A percentile compares a stretch with the other conserved stretches of the same genome.
Conservation (phyloP, 2,113 vertebrate species). For the Petromus typicus region DNA sequence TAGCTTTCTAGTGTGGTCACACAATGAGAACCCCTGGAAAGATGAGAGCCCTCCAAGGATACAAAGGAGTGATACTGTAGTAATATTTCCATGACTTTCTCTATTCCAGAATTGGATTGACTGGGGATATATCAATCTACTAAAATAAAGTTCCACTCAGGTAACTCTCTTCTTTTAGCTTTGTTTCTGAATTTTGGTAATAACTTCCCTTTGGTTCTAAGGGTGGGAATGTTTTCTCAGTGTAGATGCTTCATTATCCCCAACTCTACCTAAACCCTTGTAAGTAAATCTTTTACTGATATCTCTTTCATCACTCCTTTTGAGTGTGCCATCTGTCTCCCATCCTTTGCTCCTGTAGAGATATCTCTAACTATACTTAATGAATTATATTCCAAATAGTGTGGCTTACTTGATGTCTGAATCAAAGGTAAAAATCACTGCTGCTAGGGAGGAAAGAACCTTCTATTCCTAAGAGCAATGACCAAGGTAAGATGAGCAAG, state of each 20-base stretch:
- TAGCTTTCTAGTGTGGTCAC: slow-evolving; percentile 23
- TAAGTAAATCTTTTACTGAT: slow-evolving; percentile 58
- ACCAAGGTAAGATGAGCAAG: not conserved
- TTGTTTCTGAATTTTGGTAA: slow-evolving; percentile 48
- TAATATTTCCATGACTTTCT: slow-evolving; percentile 9
- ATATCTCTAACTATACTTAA: slow-evolving; percentile 25
- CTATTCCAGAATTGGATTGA: not conserved
- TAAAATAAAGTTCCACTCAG: not conserved
- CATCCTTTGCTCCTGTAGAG: not conserved
- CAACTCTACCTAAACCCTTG: slow-evolving; percentile 31
- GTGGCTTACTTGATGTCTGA: not conserved
- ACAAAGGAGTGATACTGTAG: not conserved
- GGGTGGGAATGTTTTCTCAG: slow-evolving; percentile 27
- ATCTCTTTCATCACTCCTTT: slow-evolving; percentile 48
- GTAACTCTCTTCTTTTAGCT: not conserved
- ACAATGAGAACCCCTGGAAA: not conserved
- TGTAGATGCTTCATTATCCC: slow-evolving; percentile 34
- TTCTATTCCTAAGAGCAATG: not conserved
- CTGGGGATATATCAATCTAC: not conserved
- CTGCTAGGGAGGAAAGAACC: not conserved
- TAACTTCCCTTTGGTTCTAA: not conserved
- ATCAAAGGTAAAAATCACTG: slow-evolving; percentile 6
- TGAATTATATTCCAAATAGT: slow-evolving; percentile 42
- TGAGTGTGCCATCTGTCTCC: slow-evolving; percentile 46
- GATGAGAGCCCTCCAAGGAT: not conserved